Conservation (phyloP, 2,888 invertebrate species). For the Coremacera marginata region DNA sequence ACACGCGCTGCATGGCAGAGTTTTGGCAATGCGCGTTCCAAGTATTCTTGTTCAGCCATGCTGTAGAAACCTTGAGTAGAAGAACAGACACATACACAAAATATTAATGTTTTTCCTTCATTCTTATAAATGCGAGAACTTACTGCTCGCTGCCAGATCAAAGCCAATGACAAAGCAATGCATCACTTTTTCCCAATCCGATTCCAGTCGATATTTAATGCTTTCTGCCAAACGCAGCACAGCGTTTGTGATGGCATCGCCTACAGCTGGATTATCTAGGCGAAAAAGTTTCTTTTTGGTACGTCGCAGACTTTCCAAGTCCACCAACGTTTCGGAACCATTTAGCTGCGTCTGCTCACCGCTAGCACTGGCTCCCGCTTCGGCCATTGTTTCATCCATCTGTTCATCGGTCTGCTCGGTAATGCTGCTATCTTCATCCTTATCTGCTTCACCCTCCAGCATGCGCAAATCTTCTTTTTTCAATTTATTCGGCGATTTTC, state of each 20-base stretch:
- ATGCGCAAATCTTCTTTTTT: slow-evolving; percentile 81
- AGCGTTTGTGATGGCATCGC: slow-evolving; percentile 60
- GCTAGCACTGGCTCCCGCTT: neutral
- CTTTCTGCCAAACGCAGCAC: slow-evolving; percentile 57
- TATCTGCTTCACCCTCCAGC: slow-evolving; percentile 85
- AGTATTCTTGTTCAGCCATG: slow-evolving; percentile 81
- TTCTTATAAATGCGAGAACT: slow-evolving; percentile 43
- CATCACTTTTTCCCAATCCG: slow-evolving; percentile 62
- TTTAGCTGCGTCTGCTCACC: neutral
- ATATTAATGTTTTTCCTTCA: slow-evolving; percentile 62
- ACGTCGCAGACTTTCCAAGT: slow-evolving; percentile 72
- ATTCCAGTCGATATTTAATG: slow-evolving; percentile 53
- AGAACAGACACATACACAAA: slow-evolving; percentile 61
- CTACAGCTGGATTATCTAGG: slow-evolving; percentile 54
- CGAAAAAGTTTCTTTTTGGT: slow-evolving; percentile 70
- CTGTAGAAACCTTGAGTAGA: slow-evolving; percentile 51
- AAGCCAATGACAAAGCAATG: slow-evolving; percentile 80
- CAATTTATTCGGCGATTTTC: slow-evolving; percentile 72
- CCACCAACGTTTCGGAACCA: slow-evolving; percentile 70
- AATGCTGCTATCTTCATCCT: slow-evolving; percentile 82
- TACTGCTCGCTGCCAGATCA: slow-evolving; percentile 81
- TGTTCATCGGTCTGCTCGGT: slow-evolving; percentile 28
- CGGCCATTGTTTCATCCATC: slow-evolving; percentile 42
- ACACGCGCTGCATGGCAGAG: slow-evolving; percentile 82
- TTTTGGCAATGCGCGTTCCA: slow-evolving; percentile 85